Conservation (phyloP, 2,797 vertebrate species). For the Psittacula echo region DNA sequence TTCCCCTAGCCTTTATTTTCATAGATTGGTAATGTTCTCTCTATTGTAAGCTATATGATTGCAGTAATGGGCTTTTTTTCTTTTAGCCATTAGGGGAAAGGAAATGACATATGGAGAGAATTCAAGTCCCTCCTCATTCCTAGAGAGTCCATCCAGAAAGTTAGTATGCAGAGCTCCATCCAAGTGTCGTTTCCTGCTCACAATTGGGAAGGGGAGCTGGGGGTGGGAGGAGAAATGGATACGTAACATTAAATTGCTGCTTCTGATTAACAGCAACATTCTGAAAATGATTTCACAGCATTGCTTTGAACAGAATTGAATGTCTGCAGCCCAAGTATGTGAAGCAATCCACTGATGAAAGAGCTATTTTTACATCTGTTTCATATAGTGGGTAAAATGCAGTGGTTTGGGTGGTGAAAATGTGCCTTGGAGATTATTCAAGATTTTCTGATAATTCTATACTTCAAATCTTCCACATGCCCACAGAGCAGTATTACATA, state of each 20-base stretch:
- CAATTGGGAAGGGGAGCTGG: slow-evolving; percentile 25
- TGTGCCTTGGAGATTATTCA: slow-evolving; percentile 50
- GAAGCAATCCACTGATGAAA: slow-evolving; percentile 51
- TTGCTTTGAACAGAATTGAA: slow-evolving; percentile 42
- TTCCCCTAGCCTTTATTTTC: neutral
- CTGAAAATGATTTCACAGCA: slow-evolving; percentile 43
- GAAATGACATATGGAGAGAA: slow-evolving; percentile 67
- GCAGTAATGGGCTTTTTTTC: neutral
- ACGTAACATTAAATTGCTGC: slow-evolving; percentile 47
- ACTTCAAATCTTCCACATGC: slow-evolving; percentile 28
- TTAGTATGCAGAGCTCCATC: slow-evolving; percentile 38
- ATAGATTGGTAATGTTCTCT: neutral
- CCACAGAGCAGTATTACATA: slow-evolving; percentile 17
- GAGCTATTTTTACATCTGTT: slow-evolving; percentile 69
- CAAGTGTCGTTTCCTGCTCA: slow-evolving; percentile 62
- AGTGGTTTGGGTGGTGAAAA: slow-evolving; percentile 40
- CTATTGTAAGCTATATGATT: neutral
- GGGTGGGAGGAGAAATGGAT: slow-evolving; percentile 3
- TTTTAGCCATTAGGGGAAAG: slow-evolving; percentile 59
- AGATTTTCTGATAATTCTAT: slow-evolving; percentile 58
- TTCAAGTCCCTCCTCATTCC: slow-evolving; percentile 71
- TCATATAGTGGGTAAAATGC: slow-evolving; percentile 57
- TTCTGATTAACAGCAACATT: slow-evolving; percentile 60
- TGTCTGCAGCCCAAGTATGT: slow-evolving; percentile 41
- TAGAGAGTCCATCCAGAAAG: slow-evolving; percentile 68